These are phyloP conservation scores for Geodia barretti DNA, from an alignment of 37 sponge, comb jelly and placozoan genomes.

Conservation along the genomic window DNA sequence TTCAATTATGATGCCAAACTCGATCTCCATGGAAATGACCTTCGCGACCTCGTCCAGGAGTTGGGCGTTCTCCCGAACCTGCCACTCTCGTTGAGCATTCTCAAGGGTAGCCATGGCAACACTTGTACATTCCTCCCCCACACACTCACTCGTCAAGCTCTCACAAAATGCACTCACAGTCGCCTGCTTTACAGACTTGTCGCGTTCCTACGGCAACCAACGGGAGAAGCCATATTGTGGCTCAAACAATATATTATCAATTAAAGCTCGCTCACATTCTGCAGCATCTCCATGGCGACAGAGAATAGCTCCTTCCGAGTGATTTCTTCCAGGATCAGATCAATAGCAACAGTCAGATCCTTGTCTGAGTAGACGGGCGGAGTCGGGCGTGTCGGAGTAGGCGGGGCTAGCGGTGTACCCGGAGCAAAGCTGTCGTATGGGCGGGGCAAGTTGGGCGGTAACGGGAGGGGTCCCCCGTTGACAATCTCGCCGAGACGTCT, in stretches of 20 bases:
- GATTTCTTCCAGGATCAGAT: conserved; percentile 4
- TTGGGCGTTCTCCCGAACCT: background rate
- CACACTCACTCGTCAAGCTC: conserved; percentile 17
- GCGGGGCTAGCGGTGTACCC: background rate
- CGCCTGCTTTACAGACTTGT: background rate
- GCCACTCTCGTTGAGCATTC: background rate
- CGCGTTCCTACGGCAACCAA: background rate
- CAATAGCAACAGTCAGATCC: conserved; percentile 4
- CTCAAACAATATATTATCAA: background rate
- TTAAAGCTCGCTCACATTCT: background rate
- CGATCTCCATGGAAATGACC: background rate
- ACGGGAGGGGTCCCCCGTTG: conserved; percentile 70
- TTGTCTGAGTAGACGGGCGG: conserved; percentile 5
- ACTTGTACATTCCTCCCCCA: background rate
- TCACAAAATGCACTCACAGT: background rate
- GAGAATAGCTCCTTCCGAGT: background rate
- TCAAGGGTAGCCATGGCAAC: background rate
- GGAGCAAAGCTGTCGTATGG: conserved; percentile 62
- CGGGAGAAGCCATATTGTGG: no score
- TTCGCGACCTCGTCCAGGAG: background rate
- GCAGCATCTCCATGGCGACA: background rate
- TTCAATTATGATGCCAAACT: background rate
- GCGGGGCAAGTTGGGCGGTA: conserved; percentile 23
- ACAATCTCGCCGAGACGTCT: conserved; percentile 29
- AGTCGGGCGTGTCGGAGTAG: background rate